A percentile compares a stretch with the other conserved stretches of the same genome.
Conservation (phyloP, 2,113 vertebrate species). For the Melanocharis versteri region DNA sequence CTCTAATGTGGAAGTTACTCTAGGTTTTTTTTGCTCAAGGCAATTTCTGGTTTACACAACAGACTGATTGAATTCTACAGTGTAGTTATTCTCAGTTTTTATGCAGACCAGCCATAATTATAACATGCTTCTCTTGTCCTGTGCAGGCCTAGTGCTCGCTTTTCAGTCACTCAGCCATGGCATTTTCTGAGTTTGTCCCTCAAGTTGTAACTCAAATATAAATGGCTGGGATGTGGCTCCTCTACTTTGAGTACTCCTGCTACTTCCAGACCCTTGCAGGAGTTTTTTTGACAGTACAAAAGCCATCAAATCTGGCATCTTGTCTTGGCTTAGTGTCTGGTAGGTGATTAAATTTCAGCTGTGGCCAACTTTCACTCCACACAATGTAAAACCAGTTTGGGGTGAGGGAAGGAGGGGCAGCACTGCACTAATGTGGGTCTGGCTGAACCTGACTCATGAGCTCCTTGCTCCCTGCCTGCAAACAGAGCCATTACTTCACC, state of each 20-base stretch:
- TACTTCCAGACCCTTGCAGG: not conserved
- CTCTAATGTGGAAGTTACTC: not conserved
- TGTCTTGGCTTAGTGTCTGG: not conserved
- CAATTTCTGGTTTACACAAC: slow-evolving; percentile 17
- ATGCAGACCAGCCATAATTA: not conserved
- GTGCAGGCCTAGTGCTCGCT: not conserved
- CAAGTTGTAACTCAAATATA: not conserved
- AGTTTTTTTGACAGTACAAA: not conserved
- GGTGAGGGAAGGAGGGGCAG: not conserved
- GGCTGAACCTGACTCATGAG: not conserved
- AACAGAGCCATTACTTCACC: not conserved
- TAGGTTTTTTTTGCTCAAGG: not conserved
- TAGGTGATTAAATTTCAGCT: not conserved
- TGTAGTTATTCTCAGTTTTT: not conserved
- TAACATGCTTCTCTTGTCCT: not conserved
- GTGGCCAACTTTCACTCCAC: not conserved
- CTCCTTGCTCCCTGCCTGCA: not conserved
- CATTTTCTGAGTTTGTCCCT: not conserved
- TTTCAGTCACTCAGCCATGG: not conserved
- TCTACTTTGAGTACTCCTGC: not conserved
- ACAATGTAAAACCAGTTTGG: not conserved
- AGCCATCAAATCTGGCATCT: not conserved
- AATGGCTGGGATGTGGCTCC: not conserved
- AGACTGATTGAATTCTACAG: not conserved
- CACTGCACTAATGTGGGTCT: not conserved